A percentile compares a stretch with the other conserved stretches of the same genome.
Conservation (phyloP, 2,888 invertebrate species). For the Torymus auratus region DNA sequence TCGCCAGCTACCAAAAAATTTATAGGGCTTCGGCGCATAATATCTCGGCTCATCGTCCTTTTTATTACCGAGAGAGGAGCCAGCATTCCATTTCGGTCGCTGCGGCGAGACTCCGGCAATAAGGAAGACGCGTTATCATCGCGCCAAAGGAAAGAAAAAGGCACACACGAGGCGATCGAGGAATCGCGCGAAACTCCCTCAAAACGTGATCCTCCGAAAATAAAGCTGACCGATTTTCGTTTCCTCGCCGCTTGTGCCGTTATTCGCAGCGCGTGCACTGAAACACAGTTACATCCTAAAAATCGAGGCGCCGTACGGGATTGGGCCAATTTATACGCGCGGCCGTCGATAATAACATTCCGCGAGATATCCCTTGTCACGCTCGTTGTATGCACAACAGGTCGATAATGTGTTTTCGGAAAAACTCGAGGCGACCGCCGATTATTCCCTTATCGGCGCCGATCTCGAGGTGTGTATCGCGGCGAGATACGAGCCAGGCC, state of each 20-base stretch:
- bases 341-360: background rate
- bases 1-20: background rate
- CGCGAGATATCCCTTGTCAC: background rate
- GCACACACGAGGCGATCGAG: background rate
- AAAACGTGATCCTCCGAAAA: slow-evolving; percentile 9
- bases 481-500: background rate
- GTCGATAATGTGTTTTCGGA: too few relatives aligned
- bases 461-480: background rate
- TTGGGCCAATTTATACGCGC: slow-evolving; percentile 36
- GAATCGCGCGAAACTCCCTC: slow-evolving; percentile 7
- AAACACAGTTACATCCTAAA: slow-evolving; percentile 41
- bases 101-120: background rate
- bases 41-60: slow-evolving; percentile 35
- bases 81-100: background rate
- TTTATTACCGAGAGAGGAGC: slow-evolving; percentile 10
- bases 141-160: background rate
- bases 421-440: background rate
- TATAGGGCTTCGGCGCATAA: slow-evolving; percentile 28
- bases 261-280: background rate
- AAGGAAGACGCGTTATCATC: slow-evolving; percentile 11
- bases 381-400: too few relatives aligned
- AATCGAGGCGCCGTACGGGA: slow-evolving; percentile 6
- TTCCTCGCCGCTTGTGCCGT: background rate
- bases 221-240: background rate
- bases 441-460: slow-evolving; percentile 3